These are phyloP conservation scores for Lophotis ruficrista DNA, from an alignment of 2,113 vertebrate species.

Conservation along the genomic window DNA sequence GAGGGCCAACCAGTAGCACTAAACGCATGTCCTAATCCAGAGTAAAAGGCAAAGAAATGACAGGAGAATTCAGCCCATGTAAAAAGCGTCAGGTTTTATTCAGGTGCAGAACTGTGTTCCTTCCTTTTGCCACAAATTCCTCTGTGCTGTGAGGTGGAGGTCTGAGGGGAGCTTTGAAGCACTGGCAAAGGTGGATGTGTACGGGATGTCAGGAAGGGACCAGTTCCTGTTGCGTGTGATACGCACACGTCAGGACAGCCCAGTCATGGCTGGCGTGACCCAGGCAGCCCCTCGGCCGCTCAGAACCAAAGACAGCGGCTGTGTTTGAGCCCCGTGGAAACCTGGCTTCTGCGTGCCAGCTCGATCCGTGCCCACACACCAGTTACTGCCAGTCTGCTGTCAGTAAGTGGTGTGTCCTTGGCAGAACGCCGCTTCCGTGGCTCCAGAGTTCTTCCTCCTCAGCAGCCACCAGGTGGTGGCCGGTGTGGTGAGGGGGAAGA, in stretches of 20 bases:
- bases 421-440: neutral
- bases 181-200: neutral
- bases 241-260: neutral
- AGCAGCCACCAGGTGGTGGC: neutral
- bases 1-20: neutral
- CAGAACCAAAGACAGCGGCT: neutral
- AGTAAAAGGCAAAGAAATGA: neutral
- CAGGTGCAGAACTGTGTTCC: neutral
- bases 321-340: neutral
- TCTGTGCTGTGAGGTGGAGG: neutral
- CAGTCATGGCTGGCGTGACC: neutral
- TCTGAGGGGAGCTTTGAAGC: neutral
- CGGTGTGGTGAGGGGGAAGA: fast-evolving
- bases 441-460: neutral
- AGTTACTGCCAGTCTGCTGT: neutral
- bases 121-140: neutral
- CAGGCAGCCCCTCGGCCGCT: neutral
- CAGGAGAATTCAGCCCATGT: neutral
- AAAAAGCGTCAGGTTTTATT: constrained; percentile 10
- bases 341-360: neutral
- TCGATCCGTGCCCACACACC: fast-evolving
- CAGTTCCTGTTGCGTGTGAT: neutral
- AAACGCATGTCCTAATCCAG: neutral
- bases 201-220: no score
- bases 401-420: fast-evolving